Evolutionary conservation across 2,113 vertebrate genomes (phyloP).

Genomic region (Indicator maculatus): DNA sequence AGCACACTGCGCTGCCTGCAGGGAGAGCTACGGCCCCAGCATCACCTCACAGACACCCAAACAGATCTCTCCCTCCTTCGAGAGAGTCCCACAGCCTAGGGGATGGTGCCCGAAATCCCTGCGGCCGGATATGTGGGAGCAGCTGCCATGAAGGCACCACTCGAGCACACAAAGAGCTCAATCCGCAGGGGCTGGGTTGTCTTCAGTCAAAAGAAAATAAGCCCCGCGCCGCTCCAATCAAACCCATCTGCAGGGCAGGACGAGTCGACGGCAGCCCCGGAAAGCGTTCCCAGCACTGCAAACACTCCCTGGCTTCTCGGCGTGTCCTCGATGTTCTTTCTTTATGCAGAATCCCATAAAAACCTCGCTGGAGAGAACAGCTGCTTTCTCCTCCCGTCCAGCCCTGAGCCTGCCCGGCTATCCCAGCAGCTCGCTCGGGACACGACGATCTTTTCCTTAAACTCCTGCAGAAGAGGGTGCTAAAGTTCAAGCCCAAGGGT

Average conservation of each 20-base stretch:
- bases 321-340: neutral
- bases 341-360: neutral
- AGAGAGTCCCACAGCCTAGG: neutral
- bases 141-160: conserved; percentile 27
- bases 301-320: neutral
- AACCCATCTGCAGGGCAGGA: conserved; percentile 32
- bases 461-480: conserved; percentile 55
- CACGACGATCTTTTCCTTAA: neutral
- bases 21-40: neutral
- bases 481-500: conserved; percentile 45
- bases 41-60: neutral
- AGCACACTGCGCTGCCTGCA: neutral
- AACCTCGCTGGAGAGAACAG: neutral
- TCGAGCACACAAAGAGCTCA: neutral
- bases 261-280: neutral
- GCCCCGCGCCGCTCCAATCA: neutral
- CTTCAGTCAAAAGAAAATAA: conserved; percentile 57
- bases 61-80: neutral
- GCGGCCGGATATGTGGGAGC: neutral
- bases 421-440: neutral
- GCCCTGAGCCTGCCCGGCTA: neutral
- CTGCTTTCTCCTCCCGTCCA: neutral
- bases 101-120: neutral
- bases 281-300: neutral
- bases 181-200: conserved; percentile 25